A percentile compares a stretch with the other conserved stretches of the same genome.
Evolutionary conservation across 2,888 invertebrate species (phyloP).

Genomic region (Polia nebulosa): DNA sequence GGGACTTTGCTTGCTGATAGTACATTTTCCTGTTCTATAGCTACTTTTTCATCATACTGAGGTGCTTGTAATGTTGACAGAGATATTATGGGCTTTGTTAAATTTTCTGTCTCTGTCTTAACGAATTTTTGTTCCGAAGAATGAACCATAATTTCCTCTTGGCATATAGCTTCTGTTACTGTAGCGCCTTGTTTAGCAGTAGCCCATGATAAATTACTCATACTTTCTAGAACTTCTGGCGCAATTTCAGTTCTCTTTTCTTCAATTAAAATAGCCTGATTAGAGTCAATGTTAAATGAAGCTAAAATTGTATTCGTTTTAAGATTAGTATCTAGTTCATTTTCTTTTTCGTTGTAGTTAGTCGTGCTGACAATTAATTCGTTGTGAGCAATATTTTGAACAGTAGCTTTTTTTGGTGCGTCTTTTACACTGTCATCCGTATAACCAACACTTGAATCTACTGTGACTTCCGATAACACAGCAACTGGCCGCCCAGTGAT

Average conservation of each 20-base stretch:
- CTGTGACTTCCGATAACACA: conserved; percentile 85
- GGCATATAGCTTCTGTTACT: conserved; percentile 91
- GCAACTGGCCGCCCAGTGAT: conserved; percentile 89
- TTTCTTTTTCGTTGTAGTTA: conserved; percentile 91
- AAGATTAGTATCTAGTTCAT: conserved; percentile 61
- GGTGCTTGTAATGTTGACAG: conserved; percentile 90
- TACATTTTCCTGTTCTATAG: conserved; percentile 91
- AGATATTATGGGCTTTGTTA: conserved; percentile 84
- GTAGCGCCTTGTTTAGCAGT: conserved; percentile 82
- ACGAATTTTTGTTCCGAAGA: conserved; percentile 83
- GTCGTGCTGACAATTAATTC: conserved; percentile 90
- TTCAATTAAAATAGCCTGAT: conserved; percentile 87
- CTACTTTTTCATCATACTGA: conserved; percentile 89
- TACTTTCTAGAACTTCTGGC: conserved; percentile 79
- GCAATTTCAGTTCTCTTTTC: conserved; percentile 87
- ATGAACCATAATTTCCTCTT: conserved; percentile 89
- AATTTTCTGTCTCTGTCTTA: conserved; percentile 68
- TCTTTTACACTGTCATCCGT: conserved; percentile 64
- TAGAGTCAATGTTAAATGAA: conserved; percentile 76
- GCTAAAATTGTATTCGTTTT: conserved; percentile 72
- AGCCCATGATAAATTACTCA: conserved; percentile 71
- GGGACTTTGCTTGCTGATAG: conserved; percentile 81
- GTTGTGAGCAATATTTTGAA: conserved; percentile 89
- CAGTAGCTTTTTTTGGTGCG: conserved; percentile 83
- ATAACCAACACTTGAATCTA: conserved; percentile 81